Evolutionary conservation across 2,113 vertebrate genomes (phyloP).

Genomic region (Hipposideros armiger): DNA sequence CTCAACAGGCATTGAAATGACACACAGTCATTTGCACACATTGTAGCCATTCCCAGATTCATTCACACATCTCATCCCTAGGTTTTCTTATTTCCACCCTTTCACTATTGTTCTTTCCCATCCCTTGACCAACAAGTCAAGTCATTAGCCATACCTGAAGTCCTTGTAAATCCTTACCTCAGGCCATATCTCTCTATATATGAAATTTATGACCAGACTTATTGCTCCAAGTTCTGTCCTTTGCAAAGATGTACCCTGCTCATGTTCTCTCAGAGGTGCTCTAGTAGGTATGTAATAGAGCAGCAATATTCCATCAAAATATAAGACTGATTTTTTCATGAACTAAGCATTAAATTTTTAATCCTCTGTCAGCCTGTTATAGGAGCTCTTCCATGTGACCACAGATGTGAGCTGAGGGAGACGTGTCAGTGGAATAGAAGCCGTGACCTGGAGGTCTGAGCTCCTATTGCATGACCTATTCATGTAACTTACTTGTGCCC

Average conservation of each 20-base stretch:
- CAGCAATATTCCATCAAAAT: not conserved
- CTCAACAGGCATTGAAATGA: not conserved
- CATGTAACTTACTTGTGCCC: not conserved
- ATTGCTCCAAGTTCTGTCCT: not conserved
- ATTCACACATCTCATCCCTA: not conserved
- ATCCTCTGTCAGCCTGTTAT: not conserved
- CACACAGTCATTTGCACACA: not conserved
- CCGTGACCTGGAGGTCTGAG: not conserved
- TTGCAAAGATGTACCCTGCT: not conserved
- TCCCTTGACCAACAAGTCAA: not conserved
- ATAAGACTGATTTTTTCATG: not conserved
- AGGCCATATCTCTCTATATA: not conserved
- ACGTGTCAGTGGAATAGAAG: not conserved
- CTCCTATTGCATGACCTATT: not conserved
- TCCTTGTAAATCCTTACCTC: not conserved
- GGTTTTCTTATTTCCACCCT: not conserved
- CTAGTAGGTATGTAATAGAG: not conserved
- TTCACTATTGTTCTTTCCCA: not conserved
- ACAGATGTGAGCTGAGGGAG: not conserved
- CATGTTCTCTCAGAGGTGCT: not conserved
- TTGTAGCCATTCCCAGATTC: not conserved
- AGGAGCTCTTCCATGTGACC: not conserved
- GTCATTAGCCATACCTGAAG: not conserved
- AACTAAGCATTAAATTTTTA: not conserved
- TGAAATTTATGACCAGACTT: not conserved